These are phyloP conservation scores for Chrysopa pallens DNA, from an alignment of 1,140 invertebrate genomes.

Conservation along the genomic window DNA sequence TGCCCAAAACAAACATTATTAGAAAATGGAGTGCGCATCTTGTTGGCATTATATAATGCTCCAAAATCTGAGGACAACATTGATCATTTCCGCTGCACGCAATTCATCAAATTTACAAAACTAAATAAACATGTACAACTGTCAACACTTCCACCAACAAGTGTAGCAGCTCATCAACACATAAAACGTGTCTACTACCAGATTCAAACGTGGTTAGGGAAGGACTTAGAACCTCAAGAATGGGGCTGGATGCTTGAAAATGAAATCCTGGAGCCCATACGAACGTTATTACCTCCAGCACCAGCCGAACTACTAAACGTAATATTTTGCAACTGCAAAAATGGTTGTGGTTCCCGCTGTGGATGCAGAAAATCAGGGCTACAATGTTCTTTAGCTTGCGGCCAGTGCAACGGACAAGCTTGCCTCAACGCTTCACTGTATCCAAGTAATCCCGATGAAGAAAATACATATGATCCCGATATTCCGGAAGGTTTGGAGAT, in stretches of 20 bases:
- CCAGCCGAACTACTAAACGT: conserved; percentile 15
- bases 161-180: conserved; percentile 18
- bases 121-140: conserved; percentile 6
- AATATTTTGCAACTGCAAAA: conserved; percentile 17
- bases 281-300: conserved; percentile 13
- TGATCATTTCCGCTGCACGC: conserved; percentile 1
- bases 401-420: conserved; percentile 11
- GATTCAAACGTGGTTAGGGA: conserved; percentile 22
- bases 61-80: conserved; percentile 13
- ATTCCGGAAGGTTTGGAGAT: conserved; percentile 14
- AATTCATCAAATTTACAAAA: conserved; percentile 2
- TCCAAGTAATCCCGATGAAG: conserved; percentile 11
- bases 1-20: conserved; percentile 12
- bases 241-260: conserved; percentile 19
- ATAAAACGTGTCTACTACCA: conserved; percentile 22
- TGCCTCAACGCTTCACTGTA: conserved; percentile 12
- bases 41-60: conserved; percentile 17
- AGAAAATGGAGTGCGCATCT: conserved; percentile 14
- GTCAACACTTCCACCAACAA: conserved; percentile 11
- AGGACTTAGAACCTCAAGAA: conserved; percentile 18
- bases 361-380: conserved; percentile 17
- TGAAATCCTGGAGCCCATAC: conserved; percentile 17
- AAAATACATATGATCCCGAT: too few relatives aligned
- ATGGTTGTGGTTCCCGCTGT: conserved; percentile 10
- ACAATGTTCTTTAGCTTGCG: conserved; percentile 16